A percentile compares a stretch with the other conserved stretches of the same genome.
Evolutionary conservation across 1,140 invertebrate species (phyloP).

Genomic region (Drosophila varians): DNA sequence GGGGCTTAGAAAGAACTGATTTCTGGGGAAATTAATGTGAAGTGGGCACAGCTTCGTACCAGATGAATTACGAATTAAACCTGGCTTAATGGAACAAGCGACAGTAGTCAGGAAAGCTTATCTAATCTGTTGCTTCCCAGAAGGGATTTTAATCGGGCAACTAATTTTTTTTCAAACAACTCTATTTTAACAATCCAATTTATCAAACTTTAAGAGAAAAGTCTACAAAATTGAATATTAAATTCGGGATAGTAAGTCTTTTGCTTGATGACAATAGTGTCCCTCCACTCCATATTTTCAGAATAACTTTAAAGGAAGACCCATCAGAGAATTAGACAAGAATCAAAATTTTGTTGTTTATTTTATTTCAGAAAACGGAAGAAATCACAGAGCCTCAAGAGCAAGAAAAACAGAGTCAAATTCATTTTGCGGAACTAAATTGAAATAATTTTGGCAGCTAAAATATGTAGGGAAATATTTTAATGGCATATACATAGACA

Average conservation of each 20-base stretch:
- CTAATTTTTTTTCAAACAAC: too few relatives aligned
- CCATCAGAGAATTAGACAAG: too few relatives aligned
- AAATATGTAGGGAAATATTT: conserved; percentile 76
- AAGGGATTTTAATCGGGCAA: too few relatives aligned
- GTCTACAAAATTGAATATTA: too few relatives aligned
- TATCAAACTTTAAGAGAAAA: too few relatives aligned
- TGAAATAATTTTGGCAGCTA: conserved; percentile 80
- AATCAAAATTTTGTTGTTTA: too few relatives aligned
- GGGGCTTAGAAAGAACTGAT: conserved; percentile 20
- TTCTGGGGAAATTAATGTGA: conserved; percentile 52
- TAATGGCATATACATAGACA: conserved; percentile 54
- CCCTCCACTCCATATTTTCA: too few relatives aligned
- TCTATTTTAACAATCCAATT: too few relatives aligned
- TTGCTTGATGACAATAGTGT: too few relatives aligned
- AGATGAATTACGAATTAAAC: conserved; percentile 6
- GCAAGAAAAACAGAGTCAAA: conserved; percentile 44
- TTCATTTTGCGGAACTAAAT: conserved; percentile 82
- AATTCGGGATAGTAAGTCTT: too few relatives aligned
- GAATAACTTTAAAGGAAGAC: too few relatives aligned
- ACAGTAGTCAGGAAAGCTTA: background rate
- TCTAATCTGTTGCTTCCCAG: background rate
- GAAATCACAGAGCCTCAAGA: conserved; percentile 19
- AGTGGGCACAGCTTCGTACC: background rate
- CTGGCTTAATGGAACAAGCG: background rate
- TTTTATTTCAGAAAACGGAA: conserved; percentile 28